phyloP scores from a whole-genome alignment of 2,113 vertebrate species.

The Synodontis membranacea region DNA sequence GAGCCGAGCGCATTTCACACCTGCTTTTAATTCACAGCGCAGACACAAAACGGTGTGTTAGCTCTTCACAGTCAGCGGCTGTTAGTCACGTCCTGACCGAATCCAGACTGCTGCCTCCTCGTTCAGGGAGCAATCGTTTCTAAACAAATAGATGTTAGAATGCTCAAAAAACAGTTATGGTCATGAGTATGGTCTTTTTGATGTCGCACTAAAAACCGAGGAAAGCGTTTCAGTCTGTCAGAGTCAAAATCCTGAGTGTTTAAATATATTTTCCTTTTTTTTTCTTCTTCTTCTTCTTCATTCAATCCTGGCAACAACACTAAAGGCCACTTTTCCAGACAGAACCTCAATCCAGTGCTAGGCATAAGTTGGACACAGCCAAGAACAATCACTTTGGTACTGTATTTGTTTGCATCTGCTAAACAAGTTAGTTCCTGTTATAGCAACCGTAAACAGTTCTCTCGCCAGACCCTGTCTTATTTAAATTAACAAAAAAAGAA shows the following conservation, averaged over 20 bases:
- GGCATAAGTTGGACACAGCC: background rate
- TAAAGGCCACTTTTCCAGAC: background rate
- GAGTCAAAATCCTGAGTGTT: background rate
- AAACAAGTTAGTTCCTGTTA: background rate
- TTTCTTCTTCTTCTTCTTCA: background rate
- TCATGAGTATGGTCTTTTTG: background rate
- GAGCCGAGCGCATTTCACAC: conserved; percentile 63
- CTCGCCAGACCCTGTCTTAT: too few species aligned
- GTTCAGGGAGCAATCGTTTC: background rate
- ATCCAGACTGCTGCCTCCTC: conserved; percentile 37
- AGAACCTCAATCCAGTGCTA: background rate
- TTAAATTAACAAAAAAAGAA: too few species aligned
- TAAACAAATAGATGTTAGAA: background rate
- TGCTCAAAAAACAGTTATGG: background rate
- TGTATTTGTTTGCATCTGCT: background rate
- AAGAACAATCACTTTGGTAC: background rate
- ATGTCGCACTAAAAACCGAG: background rate
- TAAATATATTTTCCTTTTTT: background rate
- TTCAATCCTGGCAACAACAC: background rate
- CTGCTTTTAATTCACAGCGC: conserved; percentile 75
- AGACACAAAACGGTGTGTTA: conserved; percentile 69
- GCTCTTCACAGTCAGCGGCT: conserved; percentile 62
- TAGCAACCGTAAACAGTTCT: background rate
- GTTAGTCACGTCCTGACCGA: conserved; percentile 59
- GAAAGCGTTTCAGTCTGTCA: background rate